Percentiles rank a stretch among this genome's conserved stretches.
phyloP scores from a whole-genome alignment of 2,888 invertebrate species.

The Melinaea marsaeus region DNA sequence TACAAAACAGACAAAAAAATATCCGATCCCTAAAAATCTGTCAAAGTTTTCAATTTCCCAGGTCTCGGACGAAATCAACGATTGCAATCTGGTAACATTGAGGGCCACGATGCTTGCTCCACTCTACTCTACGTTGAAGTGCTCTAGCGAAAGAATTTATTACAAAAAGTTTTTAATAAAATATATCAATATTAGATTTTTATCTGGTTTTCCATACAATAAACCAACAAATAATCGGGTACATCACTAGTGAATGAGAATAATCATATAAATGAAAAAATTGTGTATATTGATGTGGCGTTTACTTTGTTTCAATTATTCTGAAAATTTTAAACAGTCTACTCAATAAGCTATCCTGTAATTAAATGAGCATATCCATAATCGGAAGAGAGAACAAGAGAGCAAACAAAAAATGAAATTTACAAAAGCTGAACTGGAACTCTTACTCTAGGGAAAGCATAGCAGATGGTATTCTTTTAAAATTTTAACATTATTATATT shows the following conservation, averaged over 20 bases:
- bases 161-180: background rate
- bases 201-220: background rate
- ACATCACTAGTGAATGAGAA: slow-evolving; percentile 17
- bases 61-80: background rate
- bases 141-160: background rate
- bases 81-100: background rate
- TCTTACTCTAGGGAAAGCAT: slow-evolving; percentile 24
- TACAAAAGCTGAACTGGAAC: slow-evolving; percentile 40
- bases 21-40: background rate
- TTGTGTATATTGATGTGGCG: background rate
- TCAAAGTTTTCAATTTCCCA: background rate
- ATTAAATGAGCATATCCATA: slow-evolving; percentile 71
- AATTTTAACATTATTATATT: too few relatives aligned
- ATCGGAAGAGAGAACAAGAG: slow-evolving; percentile 57
- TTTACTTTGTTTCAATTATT: slow-evolving; percentile 21
- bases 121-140: background rate
- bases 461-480: background rate
- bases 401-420: slow-evolving; percentile 54
- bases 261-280: slow-evolving; percentile 12
- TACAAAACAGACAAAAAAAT: background rate
- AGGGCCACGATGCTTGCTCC: background rate
- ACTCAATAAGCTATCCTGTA: slow-evolving; percentile 58
- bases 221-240: slow-evolving; percentile 3
- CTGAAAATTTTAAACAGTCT: slow-evolving; percentile 49
- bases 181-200: background rate